Base-by-base conservation (phyloP, 2,113 vertebrate genomes). In the Bombycilla garrulus region DNA sequence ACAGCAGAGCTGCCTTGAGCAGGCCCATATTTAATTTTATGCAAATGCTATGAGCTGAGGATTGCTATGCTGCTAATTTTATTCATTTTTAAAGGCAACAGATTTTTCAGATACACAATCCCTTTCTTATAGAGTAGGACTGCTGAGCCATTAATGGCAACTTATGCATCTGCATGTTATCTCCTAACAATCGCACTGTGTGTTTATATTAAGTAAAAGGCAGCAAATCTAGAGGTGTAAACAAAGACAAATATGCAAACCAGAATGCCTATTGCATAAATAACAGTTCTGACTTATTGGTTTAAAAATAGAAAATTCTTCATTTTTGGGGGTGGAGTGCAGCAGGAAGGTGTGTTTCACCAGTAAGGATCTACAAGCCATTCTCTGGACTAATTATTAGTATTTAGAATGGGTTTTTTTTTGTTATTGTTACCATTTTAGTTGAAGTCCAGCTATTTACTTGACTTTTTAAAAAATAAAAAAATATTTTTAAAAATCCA, bases 61-160 rank as follows among this genome's bases (percentile, higher is more conserved):
- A 58, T 70, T 80, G 50, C 23, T 25, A 8, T 81, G 23, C 88
- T 66, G 73, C 56, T 88, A 45, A 67, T 81, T 51, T 81, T 74
- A 74, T 58, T 93, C 7, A 5, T 69, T 91, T 95, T 48, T 92
- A 81, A 86, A 93, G 64, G 57, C 80, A 94, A 20, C 44, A 83
- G 53, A 33, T 78, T 88, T 91, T 95, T 90, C 69, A 86, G 47
- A 66, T 70, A 88, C 0, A 0, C 85, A 83, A 2, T 70, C 23
- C 21, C 40, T 81, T 91, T 90, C 71, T 83, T 90, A 64, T 21
- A 44, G 66, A 51, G 62, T 95, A 86, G 65, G 29, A 93, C 83
- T 40, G 19, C 53, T 50, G 87, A 82, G n/a, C 12, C 26, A 5
- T 67, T 86, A 81, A 57, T 87, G 57, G 62, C 83, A 76, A 91